Conservation (phyloP, 2,797 vertebrate species). For the Phrynocephalus vlangalii region DNA sequence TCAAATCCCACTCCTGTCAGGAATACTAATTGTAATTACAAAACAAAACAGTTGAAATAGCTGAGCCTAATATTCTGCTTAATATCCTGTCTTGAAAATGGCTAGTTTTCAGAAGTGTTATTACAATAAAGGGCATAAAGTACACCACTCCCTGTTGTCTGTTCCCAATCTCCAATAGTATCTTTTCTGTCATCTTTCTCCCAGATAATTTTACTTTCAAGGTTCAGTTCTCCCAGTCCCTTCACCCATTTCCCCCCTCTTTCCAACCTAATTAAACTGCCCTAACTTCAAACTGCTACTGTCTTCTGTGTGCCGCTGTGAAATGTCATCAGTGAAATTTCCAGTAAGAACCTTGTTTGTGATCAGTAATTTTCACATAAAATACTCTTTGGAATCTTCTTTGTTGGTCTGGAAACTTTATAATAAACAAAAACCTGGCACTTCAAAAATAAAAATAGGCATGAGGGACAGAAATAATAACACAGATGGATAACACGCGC, state of each 20-base stretch:
- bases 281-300: constrained; percentile 1
- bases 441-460: neutral
- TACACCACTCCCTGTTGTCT: neutral
- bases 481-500: neutral
- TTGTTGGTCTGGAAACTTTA: constrained; percentile 4
- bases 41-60: neutral
- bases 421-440: neutral
- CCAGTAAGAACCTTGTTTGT: constrained; percentile 2
- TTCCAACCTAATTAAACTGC: neutral
- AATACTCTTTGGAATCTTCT: neutral
- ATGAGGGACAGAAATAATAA: neutral
- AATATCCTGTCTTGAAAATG: neutral
- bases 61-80: neutral
- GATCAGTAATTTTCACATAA: constrained; percentile 6
- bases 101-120: neutral
- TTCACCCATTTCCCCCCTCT: constrained; percentile 14
- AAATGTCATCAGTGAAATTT: constrained; percentile 25
- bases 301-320: neutral
- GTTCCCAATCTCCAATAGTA: neutral
- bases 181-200: neutral
- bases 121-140: neutral
- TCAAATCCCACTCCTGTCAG: neutral
- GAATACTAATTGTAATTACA: neutral
- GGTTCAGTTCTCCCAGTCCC: constrained; percentile 8
- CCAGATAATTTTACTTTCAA: constrained; percentile 17